Evolutionary conservation across 2,888 invertebrate genomes (phyloP), one percentile per base, ranked within the genome.

Genomic region (Ophion obscuratus): DNA sequence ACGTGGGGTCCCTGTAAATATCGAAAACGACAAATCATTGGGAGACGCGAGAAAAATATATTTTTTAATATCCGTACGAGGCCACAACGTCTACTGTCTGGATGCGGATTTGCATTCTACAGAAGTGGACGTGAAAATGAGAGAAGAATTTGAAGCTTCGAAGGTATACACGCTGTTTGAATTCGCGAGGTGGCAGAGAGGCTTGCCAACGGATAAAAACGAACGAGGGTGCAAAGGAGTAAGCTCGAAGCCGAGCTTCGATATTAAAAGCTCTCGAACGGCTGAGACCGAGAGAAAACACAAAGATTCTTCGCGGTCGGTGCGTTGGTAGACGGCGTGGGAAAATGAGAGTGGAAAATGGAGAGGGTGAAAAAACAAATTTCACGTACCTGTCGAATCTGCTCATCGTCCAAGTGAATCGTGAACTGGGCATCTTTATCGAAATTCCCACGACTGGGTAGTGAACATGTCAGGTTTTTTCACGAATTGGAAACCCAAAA

Each of bases 181-280:
- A 79, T 71, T 79, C 70, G 79, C 36, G 70, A 79, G 70, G 71
- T 71, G 79, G 36, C 70, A 14, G 70, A 70, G 62, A 68, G 59
- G 47, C 71, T 79, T 79, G 62, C 70, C 44, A 70, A 71, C 62
- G 47, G 47, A 79, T 79, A 62, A 79, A 79, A 71, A n/a, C 61
- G 40, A 27, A 17, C 68, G 44, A 77, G 71, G 53, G 53, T 44
- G 68, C 64, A 61, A 84, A 80, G 78, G 71, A 27, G 71, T 44
- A 71, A 73, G 59, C 27, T 44, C 44, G 24, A 74, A 77, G 27
- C 68, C 67, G 59, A 66, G 81, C 70, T 79, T 74, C 81, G 81
- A 79, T 85, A 85, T 85, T 82, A 82, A 85, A 85, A 79, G 70
- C 79, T 79, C 78, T 79, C 75, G 78, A 85, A 82, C 73, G 64